These are phyloP conservation scores for Eciton burchellii DNA, from an alignment of 1,140 invertebrate genomes.

Conservation along the genomic window DNA sequence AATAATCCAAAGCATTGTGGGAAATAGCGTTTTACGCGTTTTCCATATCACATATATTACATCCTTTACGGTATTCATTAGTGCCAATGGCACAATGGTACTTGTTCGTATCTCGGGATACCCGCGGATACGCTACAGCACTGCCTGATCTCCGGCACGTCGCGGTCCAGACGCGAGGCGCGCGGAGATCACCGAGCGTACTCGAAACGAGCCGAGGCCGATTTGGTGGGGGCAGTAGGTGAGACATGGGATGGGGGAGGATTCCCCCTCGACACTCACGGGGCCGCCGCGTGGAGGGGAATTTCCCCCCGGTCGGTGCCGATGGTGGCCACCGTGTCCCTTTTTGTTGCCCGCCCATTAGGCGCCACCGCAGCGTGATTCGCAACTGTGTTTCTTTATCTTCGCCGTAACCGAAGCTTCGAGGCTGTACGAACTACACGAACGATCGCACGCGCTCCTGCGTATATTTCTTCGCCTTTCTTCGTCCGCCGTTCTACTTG, in stretches of 20 bases:
- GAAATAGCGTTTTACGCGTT: too few relatives aligned
- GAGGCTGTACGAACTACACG: conserved; percentile 26
- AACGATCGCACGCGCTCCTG: conserved; percentile 60
- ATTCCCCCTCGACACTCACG: conserved; percentile 20
- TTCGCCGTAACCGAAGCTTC: conserved; percentile 67
- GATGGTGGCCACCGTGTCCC: conserved; percentile 74
- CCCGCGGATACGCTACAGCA: conserved; percentile 61
- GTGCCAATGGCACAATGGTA: too few relatives aligned
- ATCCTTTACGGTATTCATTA: too few relatives aligned
- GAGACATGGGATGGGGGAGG: conserved; percentile 46
- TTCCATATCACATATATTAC: too few relatives aligned
- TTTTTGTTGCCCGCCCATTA: conserved; percentile 85
- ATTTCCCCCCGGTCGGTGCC: conserved; percentile 65
- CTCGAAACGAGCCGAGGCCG: conserved; percentile 62
- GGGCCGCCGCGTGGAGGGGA: conserved; percentile 48
- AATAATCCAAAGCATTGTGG: too few relatives aligned
- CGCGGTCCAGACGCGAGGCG: conserved; percentile 72
- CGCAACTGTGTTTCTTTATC: conserved; percentile 84
- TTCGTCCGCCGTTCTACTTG: not conserved
- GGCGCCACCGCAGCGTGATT: conserved; percentile 84
- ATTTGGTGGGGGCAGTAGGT: conserved; percentile 54
- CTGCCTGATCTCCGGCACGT: conserved; percentile 76
- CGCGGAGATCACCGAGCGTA: conserved; percentile 77
- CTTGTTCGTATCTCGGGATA: not conserved
- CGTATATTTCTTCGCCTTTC: conserved; percentile 59